phyloP scores from a whole-genome alignment of 2,113 vertebrate genomes.

The Prionailurus viverrinus region DNA sequence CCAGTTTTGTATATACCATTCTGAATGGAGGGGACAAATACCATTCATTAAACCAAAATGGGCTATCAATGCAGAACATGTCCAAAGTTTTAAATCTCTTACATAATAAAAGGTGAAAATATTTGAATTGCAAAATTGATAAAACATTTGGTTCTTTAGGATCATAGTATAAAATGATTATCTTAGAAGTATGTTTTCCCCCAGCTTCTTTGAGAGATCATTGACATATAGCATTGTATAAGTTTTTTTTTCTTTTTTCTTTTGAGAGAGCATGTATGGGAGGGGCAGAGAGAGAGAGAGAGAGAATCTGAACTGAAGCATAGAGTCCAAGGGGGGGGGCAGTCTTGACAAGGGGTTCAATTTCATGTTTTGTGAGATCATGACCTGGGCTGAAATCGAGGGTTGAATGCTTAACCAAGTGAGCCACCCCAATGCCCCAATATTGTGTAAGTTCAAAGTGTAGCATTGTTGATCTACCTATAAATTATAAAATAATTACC shows the following conservation, averaged over 20 bases:
- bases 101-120: neutral
- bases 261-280: too few relatives aligned
- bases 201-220: neutral
- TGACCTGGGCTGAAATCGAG: too few relatives aligned
- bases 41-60: neutral
- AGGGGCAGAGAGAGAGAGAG: too few relatives aligned
- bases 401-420: too few relatives aligned
- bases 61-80: neutral
- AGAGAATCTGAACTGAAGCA: too few relatives aligned
- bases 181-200: neutral
- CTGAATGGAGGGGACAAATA: neutral
- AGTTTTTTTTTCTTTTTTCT: too few relatives aligned
- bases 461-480: neutral
- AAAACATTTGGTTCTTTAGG: neutral
- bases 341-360: too few relatives aligned
- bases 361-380: too few relatives aligned
- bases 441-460: neutral
- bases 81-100: neutral
- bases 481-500: neutral
- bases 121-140: neutral
- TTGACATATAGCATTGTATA: neutral
- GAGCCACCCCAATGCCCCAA: too few relatives aligned
- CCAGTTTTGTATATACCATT: neutral
- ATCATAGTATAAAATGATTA: neutral
- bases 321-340: too few relatives aligned